A percentile compares a stretch with the other conserved stretches of the same genome.
Evolutionary conservation across 2,797 vertebrate species (phyloP).

Genomic region (Tenualosa thibaudeaui): DNA sequence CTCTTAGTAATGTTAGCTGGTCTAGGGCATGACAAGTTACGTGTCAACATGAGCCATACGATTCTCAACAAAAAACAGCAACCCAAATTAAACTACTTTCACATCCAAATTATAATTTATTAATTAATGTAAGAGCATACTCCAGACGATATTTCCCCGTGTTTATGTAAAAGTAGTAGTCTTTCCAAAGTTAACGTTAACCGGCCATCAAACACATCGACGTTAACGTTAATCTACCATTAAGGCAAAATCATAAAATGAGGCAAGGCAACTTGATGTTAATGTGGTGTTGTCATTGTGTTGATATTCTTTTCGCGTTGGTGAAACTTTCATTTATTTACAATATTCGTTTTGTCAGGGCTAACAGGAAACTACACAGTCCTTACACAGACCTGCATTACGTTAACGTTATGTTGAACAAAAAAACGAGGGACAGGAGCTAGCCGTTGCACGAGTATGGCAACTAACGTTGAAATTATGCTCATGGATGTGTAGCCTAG

Average conservation of each 20-base stretch:
- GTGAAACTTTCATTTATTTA: neutral
- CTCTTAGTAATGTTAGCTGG: too few species aligned
- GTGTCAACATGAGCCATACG: too few species aligned
- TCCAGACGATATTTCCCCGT: neutral
- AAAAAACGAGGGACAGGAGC: neutral
- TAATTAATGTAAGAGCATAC: too few species aligned
- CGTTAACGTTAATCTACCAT: neutral
- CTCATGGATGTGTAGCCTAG: slow-evolving; percentile 15
- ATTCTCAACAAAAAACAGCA: neutral
- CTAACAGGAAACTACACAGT: neutral
- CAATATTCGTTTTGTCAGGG: neutral
- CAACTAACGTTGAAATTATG: neutral
- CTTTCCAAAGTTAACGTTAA: neutral
- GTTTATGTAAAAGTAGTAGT: neutral
- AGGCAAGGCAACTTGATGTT: too few species aligned
- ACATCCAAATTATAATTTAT: too few species aligned
- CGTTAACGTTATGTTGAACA: neutral
- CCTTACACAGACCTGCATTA: neutral
- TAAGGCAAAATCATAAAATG: neutral
- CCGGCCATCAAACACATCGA: neutral
- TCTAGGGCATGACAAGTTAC: too few species aligned
- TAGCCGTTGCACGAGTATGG: neutral
- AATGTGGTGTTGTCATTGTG: neutral
- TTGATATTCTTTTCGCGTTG: neutral
- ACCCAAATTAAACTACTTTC: too few species aligned